Evolutionary conservation across 1,140 invertebrate genomes (phyloP), one percentile per base, ranked within the genome.

Genomic region (Macrosteles quadrilineatus): DNA sequence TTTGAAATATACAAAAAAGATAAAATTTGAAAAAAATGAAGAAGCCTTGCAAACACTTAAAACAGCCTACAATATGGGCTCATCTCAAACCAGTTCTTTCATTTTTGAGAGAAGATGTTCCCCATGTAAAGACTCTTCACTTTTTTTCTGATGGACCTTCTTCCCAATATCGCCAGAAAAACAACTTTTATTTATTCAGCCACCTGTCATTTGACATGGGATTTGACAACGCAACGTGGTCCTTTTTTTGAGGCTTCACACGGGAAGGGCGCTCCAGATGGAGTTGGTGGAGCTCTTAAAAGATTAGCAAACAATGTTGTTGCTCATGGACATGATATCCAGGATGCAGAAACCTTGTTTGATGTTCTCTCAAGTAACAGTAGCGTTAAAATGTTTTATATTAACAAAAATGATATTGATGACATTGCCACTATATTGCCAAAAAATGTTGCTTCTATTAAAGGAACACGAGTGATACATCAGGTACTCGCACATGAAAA

Each of bases 241-340:
- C 80, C 71, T n/a, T 83, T 78, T 72, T 76, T 72, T 31, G 80
- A 80, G 75, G 74, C 80, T 50, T 79, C 79, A 6, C 80, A 83
- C 75, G 81, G 81, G 11, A 83, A 83, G 73, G 81, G 81, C 2
- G 75, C 76, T 19, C 77, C 80, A 53, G 79, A 82, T n/a, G n/a
- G n/a, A n/a, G n/a, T n/a, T n/a, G n/a, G n/a, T n/a, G n/a, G n/a
- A n/a, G n/a, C n/a, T n/a, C 55, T 83, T 23, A 84, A 83, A 75
- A 76, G 72, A 65, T 76, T 75, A 66, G 77, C 75, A 27, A 78
- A 80, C 70, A 72, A 70, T 40, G 71, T 75, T 47, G 77, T 81
- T 6, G 75, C 75, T 29, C 57, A 68, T 53, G 77, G 78, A 30
- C 70, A 75, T 30, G 79, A 80, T 72, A 64, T 80, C 30, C 23